A percentile compares a stretch with the other conserved stretches of the same genome.
Conservation (phyloP, 2,797 vertebrate genomes). For the Chromobotia macracanthus region DNA sequence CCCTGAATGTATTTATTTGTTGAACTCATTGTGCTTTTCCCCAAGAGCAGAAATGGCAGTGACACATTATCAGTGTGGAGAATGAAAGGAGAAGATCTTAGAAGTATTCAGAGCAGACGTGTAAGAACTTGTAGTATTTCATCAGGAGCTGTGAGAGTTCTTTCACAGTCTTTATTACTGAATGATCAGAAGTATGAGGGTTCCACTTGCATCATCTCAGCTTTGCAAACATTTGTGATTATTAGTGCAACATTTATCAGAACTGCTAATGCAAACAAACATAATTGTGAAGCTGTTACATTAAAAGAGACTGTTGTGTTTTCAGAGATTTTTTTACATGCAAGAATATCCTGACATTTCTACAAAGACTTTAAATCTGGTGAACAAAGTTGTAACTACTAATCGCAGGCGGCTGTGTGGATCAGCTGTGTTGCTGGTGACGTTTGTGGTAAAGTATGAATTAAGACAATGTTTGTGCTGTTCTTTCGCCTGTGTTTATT, state of each 20-base stretch:
- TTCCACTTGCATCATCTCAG: conserved; percentile 11
- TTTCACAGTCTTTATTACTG: conserved; percentile 30
- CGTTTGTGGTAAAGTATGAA: conserved; percentile 50
- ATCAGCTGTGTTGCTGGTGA: conserved; percentile 21
- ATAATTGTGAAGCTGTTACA: neutral
- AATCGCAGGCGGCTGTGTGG: conserved; percentile 23
- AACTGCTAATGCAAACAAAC: conserved; percentile 36
- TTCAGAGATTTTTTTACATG: neutral
- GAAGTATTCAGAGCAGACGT: conserved; percentile 56
- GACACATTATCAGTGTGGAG: conserved; percentile 45
- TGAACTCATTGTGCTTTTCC: conserved; percentile 11
- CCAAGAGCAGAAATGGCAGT: conserved; percentile 7
- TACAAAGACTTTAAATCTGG: conserved; percentile 23
- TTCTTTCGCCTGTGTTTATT: conserved; percentile 55
- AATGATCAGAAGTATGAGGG: conserved; percentile 35
- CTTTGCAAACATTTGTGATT: conserved; percentile 40
- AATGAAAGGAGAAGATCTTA: conserved; percentile 50
- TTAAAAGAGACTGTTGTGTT: conserved; percentile 1
- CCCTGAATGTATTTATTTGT: conserved; percentile 10
- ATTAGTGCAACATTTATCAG: conserved; percentile 18
- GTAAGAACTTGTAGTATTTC: conserved; percentile 51
- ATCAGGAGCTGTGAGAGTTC: conserved; percentile 46
- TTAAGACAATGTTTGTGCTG: conserved; percentile 45
- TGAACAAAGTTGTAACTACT: conserved; percentile 15
- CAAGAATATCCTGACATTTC: neutral